Base-by-base conservation (phyloP, 1,140 invertebrate species). In the Trissolcus basalis region DNA sequence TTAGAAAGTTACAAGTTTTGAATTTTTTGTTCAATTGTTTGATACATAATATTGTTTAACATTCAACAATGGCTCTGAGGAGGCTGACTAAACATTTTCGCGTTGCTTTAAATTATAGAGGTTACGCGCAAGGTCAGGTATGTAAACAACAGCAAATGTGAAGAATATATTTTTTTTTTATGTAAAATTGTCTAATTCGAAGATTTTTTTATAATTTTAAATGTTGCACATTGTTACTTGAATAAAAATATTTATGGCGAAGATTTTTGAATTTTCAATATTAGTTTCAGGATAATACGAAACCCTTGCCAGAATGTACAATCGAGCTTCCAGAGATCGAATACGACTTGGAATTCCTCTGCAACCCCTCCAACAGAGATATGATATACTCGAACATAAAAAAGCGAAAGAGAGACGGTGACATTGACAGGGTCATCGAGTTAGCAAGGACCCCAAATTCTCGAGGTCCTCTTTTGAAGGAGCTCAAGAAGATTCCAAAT, bases 401-500 rank as follows among this genome's bases (percentile, higher is more conserved):
- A 39, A 85, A 81, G 56, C 89, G 94, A 75, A 94, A 94, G 90
- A 91, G 92, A 49, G 76, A 91, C 15, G 93, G 93, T 16, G 87
- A 94, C 85, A 93, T 95, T 59, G 83, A 91, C 51, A 86, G 87
- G 80, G 90, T 95, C 44, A 82, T 92, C 47, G 80, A 92, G 81
- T 80, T 91, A 8, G 84, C 16, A 27, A 81, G 4, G 69, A 88
- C 60, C 74, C 89, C n/a, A 36, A 74, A 85, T 41, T 54, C 90
- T 15, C 82, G 84, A 70, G 49, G 89, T 44, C 60, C 88, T 53
- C 85, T 96, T 4, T 77, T 90, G 1, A 73, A 82, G 47, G 92
- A 93, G 86, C 39, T 94, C 19, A 82, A 86, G 41, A 91, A 90
- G 83, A 91, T 97, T 67, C 95, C 96, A 35, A 97, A 97, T 85